Percentiles rank a stretch among this genome's conserved stretches.
Evolutionary conservation across 1,140 invertebrate species (phyloP).

Genomic region (Meloidogyne exigua): DNA sequence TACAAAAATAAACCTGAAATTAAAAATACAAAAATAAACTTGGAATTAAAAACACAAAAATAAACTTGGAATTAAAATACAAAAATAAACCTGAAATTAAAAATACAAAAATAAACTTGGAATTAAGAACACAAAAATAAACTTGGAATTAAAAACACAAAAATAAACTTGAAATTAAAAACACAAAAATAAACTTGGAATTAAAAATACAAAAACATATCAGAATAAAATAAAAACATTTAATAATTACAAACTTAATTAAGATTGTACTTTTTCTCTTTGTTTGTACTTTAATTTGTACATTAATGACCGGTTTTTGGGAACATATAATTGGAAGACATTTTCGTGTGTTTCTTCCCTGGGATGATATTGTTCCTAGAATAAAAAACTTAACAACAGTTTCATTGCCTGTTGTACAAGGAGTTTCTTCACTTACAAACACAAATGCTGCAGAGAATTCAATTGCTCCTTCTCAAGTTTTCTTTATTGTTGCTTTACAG

Average conservation of each 20-base stretch:
- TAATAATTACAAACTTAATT: slow-evolving; percentile 51
- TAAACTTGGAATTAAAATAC: background rate
- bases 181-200: too few species aligned
- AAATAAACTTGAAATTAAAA: background rate
- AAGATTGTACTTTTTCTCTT: slow-evolving; percentile 97
- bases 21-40: background rate
- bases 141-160: background rate
- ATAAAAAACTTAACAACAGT: slow-evolving; percentile 13
- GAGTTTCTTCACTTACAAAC: background rate
- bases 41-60: background rate
- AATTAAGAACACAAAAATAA: too few species aligned
- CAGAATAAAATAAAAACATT: background rate
- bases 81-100: too few species aligned
- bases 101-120: background rate
- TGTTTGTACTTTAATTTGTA: slow-evolving; percentile 94
- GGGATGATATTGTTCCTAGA: slow-evolving; percentile 82
- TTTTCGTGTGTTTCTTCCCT: slow-evolving; percentile 88
- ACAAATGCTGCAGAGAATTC: background rate
- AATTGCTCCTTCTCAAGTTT: slow-evolving; percentile 47
- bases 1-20: too few species aligned
- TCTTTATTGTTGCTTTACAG: slow-evolving; percentile 88
- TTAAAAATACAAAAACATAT: slow-evolving; percentile 22
- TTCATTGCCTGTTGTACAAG: slow-evolving; percentile 3
- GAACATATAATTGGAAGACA: slow-evolving; percentile 75
- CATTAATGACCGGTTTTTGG: slow-evolving; percentile 89